Conservation (phyloP, 2,888 invertebrate species). For the Alviniconcha strummeri region DNA sequence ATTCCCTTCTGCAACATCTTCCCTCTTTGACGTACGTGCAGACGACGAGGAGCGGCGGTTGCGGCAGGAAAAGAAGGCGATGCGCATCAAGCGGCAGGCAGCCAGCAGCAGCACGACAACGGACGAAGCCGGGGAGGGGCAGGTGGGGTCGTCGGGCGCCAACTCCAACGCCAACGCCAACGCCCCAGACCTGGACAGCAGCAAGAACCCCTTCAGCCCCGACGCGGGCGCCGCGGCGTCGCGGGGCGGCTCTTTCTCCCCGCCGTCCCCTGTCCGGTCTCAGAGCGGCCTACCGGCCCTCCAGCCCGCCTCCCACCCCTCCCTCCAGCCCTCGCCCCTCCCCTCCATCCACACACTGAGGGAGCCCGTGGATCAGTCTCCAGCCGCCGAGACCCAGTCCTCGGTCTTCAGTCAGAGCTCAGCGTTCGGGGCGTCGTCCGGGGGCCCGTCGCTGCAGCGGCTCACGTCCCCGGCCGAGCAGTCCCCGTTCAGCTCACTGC, state of each 20-base stretch:
- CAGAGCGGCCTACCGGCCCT: background rate
- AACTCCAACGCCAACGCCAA: background rate
- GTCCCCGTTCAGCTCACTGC: constrained; percentile 14
- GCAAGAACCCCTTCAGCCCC: background rate
- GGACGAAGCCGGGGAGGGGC: background rate
- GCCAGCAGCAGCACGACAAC: constrained; percentile 18
- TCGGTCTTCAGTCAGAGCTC: constrained; percentile 2
- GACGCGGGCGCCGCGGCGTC: background rate
- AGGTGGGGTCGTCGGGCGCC: background rate
- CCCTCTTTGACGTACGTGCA: background rate
- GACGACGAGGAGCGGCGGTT: constrained; percentile 26
- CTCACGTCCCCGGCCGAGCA: background rate
- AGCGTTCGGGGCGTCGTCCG: background rate
- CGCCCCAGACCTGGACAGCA: background rate
- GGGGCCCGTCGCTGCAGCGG: background rate
- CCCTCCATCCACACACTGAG: constrained; percentile 26
- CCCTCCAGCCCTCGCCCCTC: constrained; percentile 10
- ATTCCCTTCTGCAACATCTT: too few species aligned
- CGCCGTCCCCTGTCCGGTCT: background rate
- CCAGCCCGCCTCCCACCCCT: background rate
- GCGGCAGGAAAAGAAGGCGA: constrained; percentile 30
- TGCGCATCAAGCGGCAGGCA: constrained; percentile 10
- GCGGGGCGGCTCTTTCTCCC: background rate
- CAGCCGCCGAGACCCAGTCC: background rate
- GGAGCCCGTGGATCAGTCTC: constrained; percentile 2